Base-by-base conservation (phyloP, 2,797 vertebrate genomes). In the Falco novaeseelandiae region DNA sequence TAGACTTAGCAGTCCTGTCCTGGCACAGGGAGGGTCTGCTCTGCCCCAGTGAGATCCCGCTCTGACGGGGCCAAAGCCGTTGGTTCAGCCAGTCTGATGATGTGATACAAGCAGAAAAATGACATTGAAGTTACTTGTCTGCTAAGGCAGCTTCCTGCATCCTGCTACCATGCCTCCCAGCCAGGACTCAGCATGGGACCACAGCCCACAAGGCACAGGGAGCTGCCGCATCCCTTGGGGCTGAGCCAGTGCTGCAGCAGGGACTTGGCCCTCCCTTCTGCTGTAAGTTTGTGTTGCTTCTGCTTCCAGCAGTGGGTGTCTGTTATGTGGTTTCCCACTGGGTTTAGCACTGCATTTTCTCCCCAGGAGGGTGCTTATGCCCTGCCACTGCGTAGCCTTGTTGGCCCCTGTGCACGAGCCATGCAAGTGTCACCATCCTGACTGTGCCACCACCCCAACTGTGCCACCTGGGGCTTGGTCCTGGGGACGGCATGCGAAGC, bases 381-480 rank as follows among this genome's bases (percentile, higher is more conserved):
- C 55, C 14, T 91, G 55, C 57, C 38, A 27, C 63, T 54, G 54
- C 7, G 0, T 25, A 83, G 71, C 23, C 26, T 70, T 51, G 26
- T 34, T 54, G 54, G 49, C 6, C 32, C 36, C 22, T 3, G 1
- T 36, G 16, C 26, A 51, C 0, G 0, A 74, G 27, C 12, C 1
- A 3, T 22, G 29, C 25, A 57, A 72, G 48, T 36, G 65, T 32
- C 72, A 16, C 63, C 14, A 8, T 59, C 65, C 44, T 48, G 65
- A 70, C 42, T 2, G 22, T 49, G 55, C 40, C 16, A 13, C 40
- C 38, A 25, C 34, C 10, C 29, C 27, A 9, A 1, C 25, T 10
- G 12, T 69, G 63, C 21, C 38, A 59, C 23, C 13, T 61, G 71
- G 38, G 49, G 25, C 40, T 79, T 0, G 0, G 25, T 54, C 25